phyloP scores from a whole-genome alignment of 2,888 invertebrate species.

The Erpobdella octoculata region DNA sequence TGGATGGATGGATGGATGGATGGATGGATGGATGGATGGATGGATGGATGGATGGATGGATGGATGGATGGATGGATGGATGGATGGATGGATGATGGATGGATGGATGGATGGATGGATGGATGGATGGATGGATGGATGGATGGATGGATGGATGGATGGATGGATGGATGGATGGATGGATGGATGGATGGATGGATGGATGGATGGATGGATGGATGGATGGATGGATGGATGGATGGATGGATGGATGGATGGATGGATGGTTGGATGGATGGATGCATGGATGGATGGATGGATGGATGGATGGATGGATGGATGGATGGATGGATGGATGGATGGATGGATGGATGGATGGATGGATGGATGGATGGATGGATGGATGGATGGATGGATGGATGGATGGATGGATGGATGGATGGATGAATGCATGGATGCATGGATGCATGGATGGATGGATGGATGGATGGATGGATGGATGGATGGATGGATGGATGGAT shows the following conservation, averaged over 20 bases:
- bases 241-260: neutral
- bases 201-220: conserved; percentile 12
- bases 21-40: neutral
- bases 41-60: neutral
- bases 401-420: too few relatives aligned
- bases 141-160: conserved; percentile 12
- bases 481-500: too few relatives aligned
- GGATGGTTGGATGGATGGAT: neutral
- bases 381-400: too few relatives aligned
- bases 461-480: too few relatives aligned
- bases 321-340: conserved; percentile 21
- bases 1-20: neutral
- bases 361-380: conserved; percentile 11
- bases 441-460: too few relatives aligned
- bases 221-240: conserved; percentile 3
- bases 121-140: conserved; percentile 12
- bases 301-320: neutral
- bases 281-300: neutral
- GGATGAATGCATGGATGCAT: too few relatives aligned
- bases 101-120: neutral
- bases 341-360: neutral
- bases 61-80: neutral
- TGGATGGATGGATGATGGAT: neutral
- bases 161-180: conserved; percentile 3
- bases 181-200: conserved; percentile 8